These are phyloP conservation scores for Phylloscopus trochiloides DNA, from an alignment of 2,113 vertebrate species.

Conservation along the genomic window DNA sequence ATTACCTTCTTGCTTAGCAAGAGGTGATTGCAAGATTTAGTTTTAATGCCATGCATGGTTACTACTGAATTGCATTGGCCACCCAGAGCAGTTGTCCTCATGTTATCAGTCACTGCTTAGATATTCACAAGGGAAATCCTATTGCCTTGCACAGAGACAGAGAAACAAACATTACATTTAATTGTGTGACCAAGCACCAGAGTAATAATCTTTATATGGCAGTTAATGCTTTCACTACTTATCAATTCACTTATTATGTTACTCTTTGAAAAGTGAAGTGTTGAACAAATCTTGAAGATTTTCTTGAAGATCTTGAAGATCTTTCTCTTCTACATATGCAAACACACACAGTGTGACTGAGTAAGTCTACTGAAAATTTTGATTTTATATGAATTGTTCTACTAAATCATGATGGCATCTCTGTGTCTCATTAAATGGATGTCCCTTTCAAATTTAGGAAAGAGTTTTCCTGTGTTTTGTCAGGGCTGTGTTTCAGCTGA, in stretches of 20 bases:
- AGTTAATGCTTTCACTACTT: constrained; percentile 72
- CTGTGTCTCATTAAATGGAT: not conserved
- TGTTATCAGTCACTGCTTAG: constrained; percentile 60
- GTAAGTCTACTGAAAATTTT: constrained; percentile 2
- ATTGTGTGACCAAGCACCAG: constrained; percentile 55
- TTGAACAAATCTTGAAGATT: not conserved
- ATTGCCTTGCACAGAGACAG: constrained; percentile 52
- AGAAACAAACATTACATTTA: constrained; percentile 71
- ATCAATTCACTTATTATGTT: constrained; percentile 64
- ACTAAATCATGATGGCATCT: not conserved
- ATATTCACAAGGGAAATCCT: constrained; percentile 45
- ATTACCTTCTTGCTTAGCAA: not conserved
- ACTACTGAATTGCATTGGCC: constrained; percentile 29
- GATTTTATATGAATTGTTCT: constrained; percentile 1
- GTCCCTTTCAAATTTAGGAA: not conserved
- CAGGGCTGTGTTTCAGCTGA: not conserved
- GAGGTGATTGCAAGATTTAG: constrained; percentile 37
- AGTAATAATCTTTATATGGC: constrained; percentile 66
- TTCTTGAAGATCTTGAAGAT: not conserved
- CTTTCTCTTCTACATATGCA: constrained; percentile 20
- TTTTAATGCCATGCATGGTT: constrained; percentile 32
- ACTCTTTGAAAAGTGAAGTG: constrained; percentile 56
- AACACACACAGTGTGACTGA: constrained; percentile 4
- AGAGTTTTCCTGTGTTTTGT: not conserved
- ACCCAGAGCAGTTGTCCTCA: constrained; percentile 44